Conservation (phyloP, 2,113 vertebrate species). For the Loxodonta africana region DNA sequence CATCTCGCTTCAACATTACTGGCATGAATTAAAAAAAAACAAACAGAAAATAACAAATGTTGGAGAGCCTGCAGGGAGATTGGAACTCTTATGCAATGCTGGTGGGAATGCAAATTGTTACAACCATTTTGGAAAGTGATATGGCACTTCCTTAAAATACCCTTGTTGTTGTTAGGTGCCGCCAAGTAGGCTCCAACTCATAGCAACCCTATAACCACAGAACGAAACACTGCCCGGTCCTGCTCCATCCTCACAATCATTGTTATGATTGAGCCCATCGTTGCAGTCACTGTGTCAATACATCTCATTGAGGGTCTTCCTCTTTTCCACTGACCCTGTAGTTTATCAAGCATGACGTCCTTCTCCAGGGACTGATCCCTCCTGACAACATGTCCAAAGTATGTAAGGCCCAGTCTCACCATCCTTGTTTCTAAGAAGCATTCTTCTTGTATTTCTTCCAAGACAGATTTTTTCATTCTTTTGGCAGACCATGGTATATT, state of each 20-base stretch:
- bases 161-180: too few species aligned
- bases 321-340: neutral
- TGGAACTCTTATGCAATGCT: too few species aligned
- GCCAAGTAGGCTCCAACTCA: too few species aligned
- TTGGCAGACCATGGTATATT: neutral
- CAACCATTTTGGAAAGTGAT: too few species aligned
- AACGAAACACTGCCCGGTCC: neutral
- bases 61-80: too few species aligned
- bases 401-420: neutral
- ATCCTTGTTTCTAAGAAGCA: neutral
- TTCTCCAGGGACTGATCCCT: neutral
- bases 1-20: too few species aligned
- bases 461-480: neutral
- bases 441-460: neutral
- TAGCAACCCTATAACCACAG: neutral
- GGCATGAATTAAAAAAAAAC: too few species aligned
- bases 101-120: too few species aligned
- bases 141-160: too few species aligned
- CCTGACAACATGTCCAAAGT: neutral
- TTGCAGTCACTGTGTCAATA: neutral
- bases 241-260: neutral
- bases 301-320: neutral
- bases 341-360: neutral
- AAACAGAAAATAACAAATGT: too few species aligned
- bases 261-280: neutral